Conservation (phyloP, 2,113 vertebrate species). For the Pteruthius melanotis region DNA sequence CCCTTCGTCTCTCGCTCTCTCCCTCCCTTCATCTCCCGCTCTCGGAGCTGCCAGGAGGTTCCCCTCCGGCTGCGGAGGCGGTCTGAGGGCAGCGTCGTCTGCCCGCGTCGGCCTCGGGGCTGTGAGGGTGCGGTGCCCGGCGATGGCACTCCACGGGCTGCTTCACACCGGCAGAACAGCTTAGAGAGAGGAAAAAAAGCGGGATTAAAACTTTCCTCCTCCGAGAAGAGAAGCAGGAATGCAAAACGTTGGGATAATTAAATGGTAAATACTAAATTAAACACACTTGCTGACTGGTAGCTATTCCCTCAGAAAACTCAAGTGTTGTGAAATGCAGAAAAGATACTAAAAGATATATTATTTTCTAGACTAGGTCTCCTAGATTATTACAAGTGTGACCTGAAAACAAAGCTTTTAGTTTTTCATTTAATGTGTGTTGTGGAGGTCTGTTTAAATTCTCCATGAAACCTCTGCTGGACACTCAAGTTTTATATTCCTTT, state of each 20-base stretch:
- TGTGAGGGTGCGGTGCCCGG: not conserved
- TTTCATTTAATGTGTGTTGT: not conserved
- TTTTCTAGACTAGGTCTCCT: not conserved
- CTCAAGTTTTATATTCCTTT: not conserved
- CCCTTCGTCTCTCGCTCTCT: too few species aligned
- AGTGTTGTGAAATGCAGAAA: not conserved
- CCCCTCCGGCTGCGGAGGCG: not conserved
- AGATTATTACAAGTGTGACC: not conserved
- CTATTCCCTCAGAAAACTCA: not conserved
- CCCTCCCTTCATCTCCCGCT: fast-evolving
- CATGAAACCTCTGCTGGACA: not conserved
- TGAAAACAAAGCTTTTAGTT: not conserved
- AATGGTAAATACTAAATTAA: not conserved
- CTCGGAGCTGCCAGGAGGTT: not conserved
- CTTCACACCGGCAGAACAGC: not conserved
- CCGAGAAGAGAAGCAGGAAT: not conserved
- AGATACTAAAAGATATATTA: fast-evolving
- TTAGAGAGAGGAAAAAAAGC: fast-evolving
- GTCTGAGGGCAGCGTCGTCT: not conserved
- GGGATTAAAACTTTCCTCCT: not conserved
- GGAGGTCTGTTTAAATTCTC: not conserved
- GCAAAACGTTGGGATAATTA: not conserved
- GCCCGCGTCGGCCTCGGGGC: not conserved
- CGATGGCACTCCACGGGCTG: not conserved
- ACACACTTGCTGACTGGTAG: too few species aligned